These are phyloP conservation scores for Remorina albescens DNA, from an alignment of 2,797 vertebrate species.

Conservation along the genomic window DNA sequence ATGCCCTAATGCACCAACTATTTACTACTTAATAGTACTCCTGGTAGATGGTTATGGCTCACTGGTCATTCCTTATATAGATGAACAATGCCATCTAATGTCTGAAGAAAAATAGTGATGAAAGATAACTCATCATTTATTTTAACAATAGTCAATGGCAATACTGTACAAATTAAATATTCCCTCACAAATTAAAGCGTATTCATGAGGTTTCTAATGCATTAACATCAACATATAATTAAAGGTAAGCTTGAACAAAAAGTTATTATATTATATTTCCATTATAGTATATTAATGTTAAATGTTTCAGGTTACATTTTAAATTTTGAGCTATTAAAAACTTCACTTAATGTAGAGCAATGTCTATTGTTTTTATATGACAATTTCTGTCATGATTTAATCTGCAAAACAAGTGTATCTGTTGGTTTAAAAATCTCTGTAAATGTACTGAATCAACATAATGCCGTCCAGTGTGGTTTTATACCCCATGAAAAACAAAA, in stretches of 20 bases:
- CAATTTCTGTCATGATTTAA: neutral
- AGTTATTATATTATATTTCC: too few relatives aligned
- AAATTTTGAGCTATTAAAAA: neutral
- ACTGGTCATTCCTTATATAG: neutral
- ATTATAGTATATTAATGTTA: neutral
- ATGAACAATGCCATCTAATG: slow-evolving; percentile 39
- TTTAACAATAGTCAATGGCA: neutral
- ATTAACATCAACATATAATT: too few relatives aligned
- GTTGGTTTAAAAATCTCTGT: neutral
- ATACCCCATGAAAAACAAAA: slow-evolving; percentile 36
- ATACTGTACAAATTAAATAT: neutral
- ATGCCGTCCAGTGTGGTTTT: slow-evolving; percentile 1
- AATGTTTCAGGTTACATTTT: too few relatives aligned
- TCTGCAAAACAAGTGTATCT: neutral
- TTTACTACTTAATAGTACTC: neutral
- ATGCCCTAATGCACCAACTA: neutral
- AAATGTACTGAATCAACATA: slow-evolving; percentile 6
- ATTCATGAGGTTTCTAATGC: too few relatives aligned
- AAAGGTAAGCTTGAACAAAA: too few relatives aligned
- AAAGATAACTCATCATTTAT: neutral
- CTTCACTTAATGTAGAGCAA: neutral
- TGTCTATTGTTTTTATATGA: neutral
- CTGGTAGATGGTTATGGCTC: neutral
- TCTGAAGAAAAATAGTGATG: slow-evolving; percentile 6
- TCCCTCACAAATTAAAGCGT: neutral